Evolutionary conservation across 2,113 vertebrate species (phyloP), one percentile per base, ranked within the genome.

Genomic region (Anoplopoma fimbria): DNA sequence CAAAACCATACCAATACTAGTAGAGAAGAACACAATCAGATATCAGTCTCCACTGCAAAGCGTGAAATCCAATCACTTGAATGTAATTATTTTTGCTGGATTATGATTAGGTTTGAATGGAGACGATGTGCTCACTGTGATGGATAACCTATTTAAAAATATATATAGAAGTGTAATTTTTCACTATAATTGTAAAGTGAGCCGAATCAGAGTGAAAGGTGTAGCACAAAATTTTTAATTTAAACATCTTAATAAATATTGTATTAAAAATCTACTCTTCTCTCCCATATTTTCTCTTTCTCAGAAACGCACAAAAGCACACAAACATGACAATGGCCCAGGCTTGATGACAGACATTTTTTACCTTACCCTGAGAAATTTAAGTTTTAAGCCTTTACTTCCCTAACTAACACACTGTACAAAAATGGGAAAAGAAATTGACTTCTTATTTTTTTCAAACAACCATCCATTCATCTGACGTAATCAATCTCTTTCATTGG

Each of bases 71-170:
- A 74, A 83, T 79, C 8, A n/a, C 33, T 29, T 67, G 33, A 79
- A 86, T 77, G 38, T 40, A 71, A 88, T 91, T 79, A 78, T 64
- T 42, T n/a, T 3, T 25, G 27, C 60, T 55, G 51, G 42, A 69
- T 69, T 45, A 34, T 60, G 4, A 33, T 25, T 0, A 51, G 9
- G 23, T 62, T 60, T 27, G 17, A 34, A 12, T 29, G 4, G 7
- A 53, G 68, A 63, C 19, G 13, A 63, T 64, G 55, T 31, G 27
- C 33, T 64, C 47, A 6, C 25, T 53, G 17, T 62, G 31, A 76
- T 64, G 9, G 13, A 82, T 62, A 57, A 49, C 1, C 19, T 38
- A 40, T 51, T 45, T 21, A 19, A 49, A 49, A 13, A 9, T n/a
- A 17, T 15, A 47, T 75, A 63, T 13, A 36, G 10, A 63, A 13